Base-by-base conservation (phyloP, 2,113 vertebrate genomes). In the Cyanoliseus patagonus region DNA sequence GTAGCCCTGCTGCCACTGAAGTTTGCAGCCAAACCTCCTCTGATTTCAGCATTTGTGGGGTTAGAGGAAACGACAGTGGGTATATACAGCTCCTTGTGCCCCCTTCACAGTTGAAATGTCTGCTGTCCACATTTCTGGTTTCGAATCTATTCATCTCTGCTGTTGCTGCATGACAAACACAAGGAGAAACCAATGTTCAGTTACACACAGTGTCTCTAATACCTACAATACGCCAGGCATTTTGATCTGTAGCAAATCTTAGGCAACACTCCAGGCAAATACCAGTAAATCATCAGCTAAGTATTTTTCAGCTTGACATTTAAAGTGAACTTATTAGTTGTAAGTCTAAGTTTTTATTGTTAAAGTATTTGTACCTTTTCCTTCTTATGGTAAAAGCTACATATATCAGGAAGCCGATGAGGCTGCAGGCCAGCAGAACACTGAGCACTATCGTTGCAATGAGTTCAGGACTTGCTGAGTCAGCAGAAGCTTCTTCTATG, bases 361-460 rank as follows among this genome's bases (percentile, higher is more conserved):
- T 31, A 2, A 59, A 33, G 62, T 70, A 18, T n/a, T 9, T 31
- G 76, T 90, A 97, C 88, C 96, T 97, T 86, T 97, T 98, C 97
- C 93, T 98, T 86, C 91, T 79, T 8, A 83, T 30, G 6, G 96
- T 37, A 51, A 91, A 64, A 51, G 91, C 6, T 3, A 86, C 13
- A 0, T 97, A 52, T 24, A 64, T 55, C 19, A 98, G 92, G 94
- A 98, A 37, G 95, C 94, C 95, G 28, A 93, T 2, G 47, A 92
- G 24, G 95, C 90, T 84, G 92, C 87, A 86, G 8, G 91, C 95
- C 2, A 98, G 53, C 72, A 98, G 44, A 49, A 97, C 90, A 5
- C 92, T 27, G 35, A 98, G 91, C 61, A 97, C 95, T 3, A 97
- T 98, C 0, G 73, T 11, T 1, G 61, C 82, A 31, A 73, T 49